Evolutionary conservation across 1,140 invertebrate species (phyloP).

Genomic region (Cyrtorhinus lividipennis): DNA sequence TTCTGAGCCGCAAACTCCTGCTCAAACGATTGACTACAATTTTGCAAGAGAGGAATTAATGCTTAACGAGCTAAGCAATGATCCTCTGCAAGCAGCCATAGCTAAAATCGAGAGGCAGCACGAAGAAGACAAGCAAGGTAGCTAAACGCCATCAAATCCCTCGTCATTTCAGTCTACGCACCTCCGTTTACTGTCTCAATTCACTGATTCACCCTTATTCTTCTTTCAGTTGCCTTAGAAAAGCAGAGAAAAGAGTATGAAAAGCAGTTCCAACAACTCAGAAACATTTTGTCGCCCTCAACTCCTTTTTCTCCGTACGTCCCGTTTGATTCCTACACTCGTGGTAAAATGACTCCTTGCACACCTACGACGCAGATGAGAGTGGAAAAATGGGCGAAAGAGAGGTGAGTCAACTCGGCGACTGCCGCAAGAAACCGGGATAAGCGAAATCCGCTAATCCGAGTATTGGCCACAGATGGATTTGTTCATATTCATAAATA

Average conservation of each 20-base stretch:
- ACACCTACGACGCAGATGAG: constrained; percentile 80
- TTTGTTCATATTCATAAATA: too few species aligned
- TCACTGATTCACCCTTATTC: too few species aligned
- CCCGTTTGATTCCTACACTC: constrained; percentile 59
- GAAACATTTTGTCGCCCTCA: constrained; percentile 80
- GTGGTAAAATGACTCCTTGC: constrained; percentile 58
- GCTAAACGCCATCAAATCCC: too few species aligned
- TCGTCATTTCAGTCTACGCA: too few species aligned
- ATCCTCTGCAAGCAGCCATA: constrained; percentile 89
- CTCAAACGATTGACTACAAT: constrained; percentile 86
- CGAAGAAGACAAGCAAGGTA: constrained; percentile 88
- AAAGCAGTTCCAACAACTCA: constrained; percentile 82
- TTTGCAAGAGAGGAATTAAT: constrained; percentile 91
- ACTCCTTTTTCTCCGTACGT: constrained; percentile 73
- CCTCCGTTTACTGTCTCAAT: too few species aligned
- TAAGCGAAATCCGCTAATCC: too few species aligned
- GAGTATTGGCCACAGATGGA: too few species aligned
- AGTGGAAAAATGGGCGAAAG: constrained; percentile 70
- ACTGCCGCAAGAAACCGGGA: too few species aligned
- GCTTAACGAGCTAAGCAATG: constrained; percentile 82
- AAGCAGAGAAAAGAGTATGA: constrained; percentile 92
- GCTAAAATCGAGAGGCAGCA: constrained; percentile 81
- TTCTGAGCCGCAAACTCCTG: constrained; percentile 68
- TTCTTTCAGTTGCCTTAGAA: constrained; percentile 72
- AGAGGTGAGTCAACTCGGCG: constrained; percentile 36